Evolutionary conservation across 2,888 invertebrate genomes (phyloP), one percentile per base, ranked within the genome.

Genomic region (Ariolimax columbianus): DNA sequence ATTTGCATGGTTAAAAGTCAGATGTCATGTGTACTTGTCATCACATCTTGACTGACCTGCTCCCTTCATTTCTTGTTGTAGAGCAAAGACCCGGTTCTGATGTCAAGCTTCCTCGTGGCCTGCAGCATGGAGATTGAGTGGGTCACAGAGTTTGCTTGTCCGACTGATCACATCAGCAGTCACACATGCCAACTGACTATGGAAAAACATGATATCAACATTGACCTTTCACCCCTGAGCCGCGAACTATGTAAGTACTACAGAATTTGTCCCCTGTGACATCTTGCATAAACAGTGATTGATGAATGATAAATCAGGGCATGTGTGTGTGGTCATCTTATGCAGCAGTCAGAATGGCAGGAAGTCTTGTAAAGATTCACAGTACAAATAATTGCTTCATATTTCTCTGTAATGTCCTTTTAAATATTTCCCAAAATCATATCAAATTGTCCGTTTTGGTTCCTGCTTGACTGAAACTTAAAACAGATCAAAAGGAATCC

Each of bases 121-220:
- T 94, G 93, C 86, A 90, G 91, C 68, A 92, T 93, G 87, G 89
- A 90, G 33, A 88, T 94, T 38, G 90, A 91, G 75, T 94, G 94
- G 94, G 89, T 91, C 79, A 94, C 93, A 7, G 93, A 94, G 85
- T 92, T 92, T 88, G 93, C 94, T 7, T 94, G 94, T 88, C 90
- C 91, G 9, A 91, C 91, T 72, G 86, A 89, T 17, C 78, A 88
- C 0, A 89, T 92, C n/a, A 88, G 89, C 51, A 87, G 85, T 75
- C 87, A 88, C 14, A 84, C 90, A 7, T 94, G 94, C 86, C 88
- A 89, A 36, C 90, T 94, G 30, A 89, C 89, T 33, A 88, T 89
- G 79, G 90, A 91, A 59, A 85, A 89, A 36, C 91, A 92, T 85
- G 91, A 91, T 63, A 89, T 93, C 59, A 91, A 93, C 86, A 89